Evolutionary conservation across 2,888 invertebrate species (phyloP).

Genomic region (Drosophila fungiperda): DNA sequence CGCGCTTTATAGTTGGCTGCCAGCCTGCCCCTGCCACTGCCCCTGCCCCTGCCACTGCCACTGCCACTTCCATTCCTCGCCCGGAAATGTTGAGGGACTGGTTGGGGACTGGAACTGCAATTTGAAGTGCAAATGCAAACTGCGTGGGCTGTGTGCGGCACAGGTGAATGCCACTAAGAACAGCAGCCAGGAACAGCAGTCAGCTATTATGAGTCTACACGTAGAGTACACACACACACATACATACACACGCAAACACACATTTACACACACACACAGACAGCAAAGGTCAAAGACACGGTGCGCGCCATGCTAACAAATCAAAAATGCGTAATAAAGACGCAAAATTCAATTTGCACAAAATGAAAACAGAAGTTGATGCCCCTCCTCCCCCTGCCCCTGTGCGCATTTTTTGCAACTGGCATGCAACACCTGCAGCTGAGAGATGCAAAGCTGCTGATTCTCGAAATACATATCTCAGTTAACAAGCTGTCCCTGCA

Average conservation of each 20-base stretch:
- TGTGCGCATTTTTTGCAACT: constrained; percentile 21
- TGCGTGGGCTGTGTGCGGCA: constrained; percentile 63
- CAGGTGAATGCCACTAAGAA: constrained; percentile 76
- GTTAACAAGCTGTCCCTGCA: constrained; percentile 46
- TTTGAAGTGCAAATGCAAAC: constrained; percentile 26
- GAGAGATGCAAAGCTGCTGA: constrained; percentile 57
- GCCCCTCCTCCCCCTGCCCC: constrained; percentile 45
- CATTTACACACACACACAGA: not conserved
- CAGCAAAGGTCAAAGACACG: constrained; percentile 73
- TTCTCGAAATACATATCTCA: constrained; percentile 44
- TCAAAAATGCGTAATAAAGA: constrained; percentile 80
- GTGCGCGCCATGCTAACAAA: constrained; percentile 58
- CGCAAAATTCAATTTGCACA: constrained; percentile 66
- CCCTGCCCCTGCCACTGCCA: not conserved
- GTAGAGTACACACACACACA: not conserved
- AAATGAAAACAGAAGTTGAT: constrained; percentile 45
- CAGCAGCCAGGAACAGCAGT: constrained; percentile 50
- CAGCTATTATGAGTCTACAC: constrained; percentile 61
- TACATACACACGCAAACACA: not conserved
- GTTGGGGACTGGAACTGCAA: constrained; percentile 38
- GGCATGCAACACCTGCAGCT: constrained; percentile 76
- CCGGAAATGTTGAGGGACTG: constrained; percentile 62
- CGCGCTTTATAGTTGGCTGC: constrained; percentile 53
- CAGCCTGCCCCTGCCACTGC: not conserved
- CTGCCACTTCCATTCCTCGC: not conserved